Evolutionary conservation across 2,113 vertebrate genomes (phyloP), one percentile per base, ranked within the genome.

Genomic region (Epinephelus fuscoguttatus): DNA sequence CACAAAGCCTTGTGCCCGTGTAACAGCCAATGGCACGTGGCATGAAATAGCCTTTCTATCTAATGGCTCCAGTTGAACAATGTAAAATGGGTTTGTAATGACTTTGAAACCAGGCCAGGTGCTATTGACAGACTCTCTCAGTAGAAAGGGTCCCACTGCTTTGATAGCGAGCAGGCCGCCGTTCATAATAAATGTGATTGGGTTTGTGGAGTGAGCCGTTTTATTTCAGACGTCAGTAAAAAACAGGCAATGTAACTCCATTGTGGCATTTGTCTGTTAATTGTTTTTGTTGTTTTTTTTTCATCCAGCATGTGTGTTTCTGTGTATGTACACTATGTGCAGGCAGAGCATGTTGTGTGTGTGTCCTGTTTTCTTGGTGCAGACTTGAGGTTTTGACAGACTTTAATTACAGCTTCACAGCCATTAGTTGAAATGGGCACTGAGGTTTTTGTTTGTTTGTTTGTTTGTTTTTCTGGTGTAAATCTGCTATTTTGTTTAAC

Each of bases 11-110:
- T 37, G n/a, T 82, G 62, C 6, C 52, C 19, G 27, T 74, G 9
- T 59, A 85, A 82, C 75, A 68, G 70, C 82, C 71, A 62, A 69
- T 77, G 73, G 76, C 19, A 27, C 63, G 70, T 12, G 3, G 71
- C 42, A 72, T 73, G 42, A 88, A 92, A 85, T 81, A 85, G 81
- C 81, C 78, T 78, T 69, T 81, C 82, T 56, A 50, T 70, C 75
- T 89, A 86, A 90, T 90, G 75, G 87, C 82, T 80, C 40, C 70
- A 72, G 68, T 87, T 88, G 81, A 91, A 91, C 82, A 89, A 88
- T 86, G 88, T 91, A 72, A 92, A 86, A 92, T 92, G 68, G 83
- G 77, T 84, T 77, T 84, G 86, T 87, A 85, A 91, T 88, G 81
- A 85, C 85, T 86, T 85, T 86, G 76, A 90, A 89, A 86, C 81